These are phyloP conservation scores for Watsonalla binaria DNA, from an alignment of 2,888 invertebrate species.

Conservation along the genomic window DNA sequence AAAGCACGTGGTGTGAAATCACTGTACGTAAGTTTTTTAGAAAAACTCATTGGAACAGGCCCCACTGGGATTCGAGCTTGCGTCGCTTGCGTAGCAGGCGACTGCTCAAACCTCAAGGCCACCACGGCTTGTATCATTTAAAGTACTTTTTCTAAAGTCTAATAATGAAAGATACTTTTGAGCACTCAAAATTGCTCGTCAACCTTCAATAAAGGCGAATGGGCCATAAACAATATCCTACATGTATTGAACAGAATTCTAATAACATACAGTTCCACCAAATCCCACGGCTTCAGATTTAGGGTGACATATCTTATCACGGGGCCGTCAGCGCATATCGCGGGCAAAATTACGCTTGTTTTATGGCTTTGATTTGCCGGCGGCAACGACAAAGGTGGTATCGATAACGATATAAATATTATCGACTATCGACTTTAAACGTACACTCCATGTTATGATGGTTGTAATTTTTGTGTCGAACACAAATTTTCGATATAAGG, in stretches of 20 bases:
- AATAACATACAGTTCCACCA: constrained; percentile 52
- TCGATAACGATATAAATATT: constrained; percentile 42
- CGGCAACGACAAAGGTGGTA: constrained; percentile 65
- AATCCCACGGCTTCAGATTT: constrained; percentile 76
- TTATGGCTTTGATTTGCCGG: constrained; percentile 75
- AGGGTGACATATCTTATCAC: constrained; percentile 69
- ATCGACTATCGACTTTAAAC: constrained; percentile 56
- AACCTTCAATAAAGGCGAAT: constrained; percentile 10
- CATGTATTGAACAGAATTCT: constrained; percentile 34
- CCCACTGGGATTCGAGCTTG: too few relatives aligned
- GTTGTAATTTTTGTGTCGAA: constrained; percentile 77
- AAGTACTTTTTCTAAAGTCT: too few relatives aligned
- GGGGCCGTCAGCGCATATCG: constrained; percentile 56
- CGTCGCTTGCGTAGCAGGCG: too few relatives aligned
- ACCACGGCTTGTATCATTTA: too few relatives aligned
- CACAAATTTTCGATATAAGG: constrained; percentile 61
- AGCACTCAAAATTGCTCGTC: neutral
- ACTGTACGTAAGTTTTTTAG: too few relatives aligned
- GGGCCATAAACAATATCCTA: constrained; percentile 14
- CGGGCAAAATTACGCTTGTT: constrained; percentile 73
- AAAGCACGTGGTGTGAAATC: too few relatives aligned
- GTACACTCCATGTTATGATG: constrained; percentile 61
- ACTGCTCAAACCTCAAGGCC: too few relatives aligned
- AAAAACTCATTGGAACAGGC: too few relatives aligned
- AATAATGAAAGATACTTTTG: too few relatives aligned